A percentile compares a stretch with the other conserved stretches of the same genome.
Evolutionary conservation across 2,888 invertebrate species (phyloP).

Genomic region (Megamerina dolium): DNA sequence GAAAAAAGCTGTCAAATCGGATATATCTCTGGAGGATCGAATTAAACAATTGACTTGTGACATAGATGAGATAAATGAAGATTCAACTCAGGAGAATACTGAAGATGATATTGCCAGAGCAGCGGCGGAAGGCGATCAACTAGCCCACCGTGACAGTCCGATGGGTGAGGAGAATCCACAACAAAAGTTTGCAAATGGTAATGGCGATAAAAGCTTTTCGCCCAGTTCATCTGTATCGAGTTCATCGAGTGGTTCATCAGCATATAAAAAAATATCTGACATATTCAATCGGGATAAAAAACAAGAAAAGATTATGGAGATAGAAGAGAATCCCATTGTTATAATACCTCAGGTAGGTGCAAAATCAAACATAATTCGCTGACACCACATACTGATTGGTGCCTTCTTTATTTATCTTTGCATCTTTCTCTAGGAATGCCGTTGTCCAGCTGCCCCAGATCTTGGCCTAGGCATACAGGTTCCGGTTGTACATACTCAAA

Average conservation of each 20-base stretch:
- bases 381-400: too few species aligned
- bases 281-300: slow-evolving; percentile 49
- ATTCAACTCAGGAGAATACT: slow-evolving; percentile 24
- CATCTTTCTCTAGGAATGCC: slow-evolving; percentile 39
- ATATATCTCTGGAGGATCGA: slow-evolving; percentile 77
- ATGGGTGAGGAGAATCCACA: slow-evolving; percentile 58
- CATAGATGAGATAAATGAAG: slow-evolving; percentile 62
- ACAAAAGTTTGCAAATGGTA: slow-evolving; percentile 43
- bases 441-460: slow-evolving; percentile 53
- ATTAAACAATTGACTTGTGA: slow-evolving; percentile 81
- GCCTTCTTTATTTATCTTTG: too few species aligned
- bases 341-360: slow-evolving; percentile 50
- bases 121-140: slow-evolving; percentile 34
- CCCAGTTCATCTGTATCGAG: slow-evolving; percentile 55
- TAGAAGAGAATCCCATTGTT: slow-evolving; percentile 49
- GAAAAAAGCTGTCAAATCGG: slow-evolving; percentile 50
- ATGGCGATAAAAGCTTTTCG: slow-evolving; percentile 57
- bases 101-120: slow-evolving; percentile 24
- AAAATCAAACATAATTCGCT: too few species aligned
- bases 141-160: slow-evolving; percentile 58
- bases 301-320: slow-evolving; percentile 49
- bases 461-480: slow-evolving; percentile 53
- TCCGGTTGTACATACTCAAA: slow-evolving; percentile 49
- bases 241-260: slow-evolving; percentile 57
- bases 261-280: slow-evolving; percentile 55